Evolutionary conservation across 2,888 invertebrate species (phyloP).

Genomic region (Tubulanus polymorphus): DNA sequence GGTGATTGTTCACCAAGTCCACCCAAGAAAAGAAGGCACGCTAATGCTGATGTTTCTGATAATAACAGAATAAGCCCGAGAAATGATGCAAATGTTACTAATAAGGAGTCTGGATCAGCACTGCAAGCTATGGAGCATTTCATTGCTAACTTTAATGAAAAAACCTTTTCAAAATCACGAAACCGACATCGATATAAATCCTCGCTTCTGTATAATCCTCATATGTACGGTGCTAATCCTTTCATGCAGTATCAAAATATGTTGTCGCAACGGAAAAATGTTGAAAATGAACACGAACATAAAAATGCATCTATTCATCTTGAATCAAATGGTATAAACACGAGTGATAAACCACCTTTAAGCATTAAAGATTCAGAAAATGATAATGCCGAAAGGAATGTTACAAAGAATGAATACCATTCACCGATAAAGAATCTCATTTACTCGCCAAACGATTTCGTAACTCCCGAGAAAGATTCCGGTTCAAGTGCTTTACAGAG

Average conservation of each 20-base stretch:
- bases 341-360: no score
- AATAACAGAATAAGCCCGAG: not conserved
- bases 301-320: not conserved
- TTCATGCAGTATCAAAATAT: not conserved
- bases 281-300: not conserved
- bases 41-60: not conserved
- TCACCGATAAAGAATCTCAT: no score
- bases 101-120: slow-evolving; percentile 72
- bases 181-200: not conserved
- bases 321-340: no score
- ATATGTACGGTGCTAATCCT: not conserved
- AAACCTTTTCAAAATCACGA: not conserved
- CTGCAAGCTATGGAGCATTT: slow-evolving; percentile 93
- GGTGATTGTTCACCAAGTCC: not conserved
- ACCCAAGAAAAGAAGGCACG: not conserved
- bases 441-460: no score
- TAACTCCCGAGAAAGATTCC: not conserved
- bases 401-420: no score
- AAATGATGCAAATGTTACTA: no score
- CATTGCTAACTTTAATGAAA: slow-evolving; percentile 56
- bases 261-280: not conserved
- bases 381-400: not conserved
- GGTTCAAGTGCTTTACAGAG: not conserved
- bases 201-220: not conserved
- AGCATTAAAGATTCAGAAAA: not conserved